Conservation (phyloP, 2,797 vertebrate genomes). For the Gallinago nigripennis region DNA sequence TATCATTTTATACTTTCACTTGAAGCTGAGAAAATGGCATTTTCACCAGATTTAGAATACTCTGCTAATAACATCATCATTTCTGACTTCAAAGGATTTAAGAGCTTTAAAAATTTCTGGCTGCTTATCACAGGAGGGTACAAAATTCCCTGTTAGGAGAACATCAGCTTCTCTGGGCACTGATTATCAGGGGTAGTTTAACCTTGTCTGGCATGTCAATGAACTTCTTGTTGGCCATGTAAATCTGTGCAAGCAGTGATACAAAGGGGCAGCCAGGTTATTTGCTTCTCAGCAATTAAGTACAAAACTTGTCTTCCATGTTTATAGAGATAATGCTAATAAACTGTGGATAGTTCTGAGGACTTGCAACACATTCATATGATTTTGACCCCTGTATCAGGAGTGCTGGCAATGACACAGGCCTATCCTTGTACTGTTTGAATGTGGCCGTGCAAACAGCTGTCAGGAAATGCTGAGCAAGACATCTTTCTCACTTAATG, state of each 20-base stretch:
- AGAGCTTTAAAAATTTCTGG: constrained; percentile 58
- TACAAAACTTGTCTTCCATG: not conserved
- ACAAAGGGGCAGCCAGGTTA: not conserved
- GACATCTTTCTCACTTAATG: not conserved
- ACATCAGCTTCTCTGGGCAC: constrained; percentile 68
- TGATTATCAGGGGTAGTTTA: constrained; percentile 26
- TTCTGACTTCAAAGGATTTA: constrained; percentile 61
- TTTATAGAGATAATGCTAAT: not conserved
- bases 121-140: constrained; percentile 68
- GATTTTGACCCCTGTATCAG: not conserved
- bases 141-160: constrained; percentile 64
- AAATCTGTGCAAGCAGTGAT: not conserved
- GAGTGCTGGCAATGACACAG: not conserved
- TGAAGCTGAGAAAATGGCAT: not conserved
- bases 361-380: not conserved
- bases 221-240: not conserved
- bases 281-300: not conserved
- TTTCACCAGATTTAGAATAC: constrained; percentile 63
- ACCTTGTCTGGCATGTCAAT: not conserved
- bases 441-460: not conserved
- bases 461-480: not conserved
- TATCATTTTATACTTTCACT: not conserved
- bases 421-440: not conserved
- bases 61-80: constrained; percentile 74
- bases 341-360: not conserved